Evolutionary conservation across 2,797 vertebrate species (phyloP).

Genomic region (Spinus olivaceus): DNA sequence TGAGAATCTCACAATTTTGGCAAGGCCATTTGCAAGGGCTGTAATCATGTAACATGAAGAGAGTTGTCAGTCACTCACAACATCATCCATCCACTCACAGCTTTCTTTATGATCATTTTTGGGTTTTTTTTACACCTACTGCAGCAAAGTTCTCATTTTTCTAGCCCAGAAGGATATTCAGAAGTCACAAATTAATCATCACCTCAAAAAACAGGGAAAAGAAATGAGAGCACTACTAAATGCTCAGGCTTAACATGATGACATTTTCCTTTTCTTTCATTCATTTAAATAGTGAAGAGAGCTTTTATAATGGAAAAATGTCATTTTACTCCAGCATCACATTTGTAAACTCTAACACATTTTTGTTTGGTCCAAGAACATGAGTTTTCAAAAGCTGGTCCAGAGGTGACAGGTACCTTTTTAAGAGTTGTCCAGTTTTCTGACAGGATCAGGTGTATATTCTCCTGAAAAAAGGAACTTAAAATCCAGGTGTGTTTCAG

Average conservation of each 20-base stretch:
- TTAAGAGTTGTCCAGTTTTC: not conserved
- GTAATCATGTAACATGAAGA: not conserved
- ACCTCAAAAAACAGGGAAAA: not conserved
- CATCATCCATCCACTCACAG: not conserved
- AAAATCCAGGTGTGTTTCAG: not conserved
- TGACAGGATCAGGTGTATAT: not conserved
- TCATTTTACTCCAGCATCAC: not conserved
- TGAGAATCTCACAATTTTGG: not conserved
- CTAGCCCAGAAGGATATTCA: not conserved
- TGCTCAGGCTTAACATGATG: not conserved
- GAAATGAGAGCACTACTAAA: not conserved
- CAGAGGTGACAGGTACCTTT: not conserved
- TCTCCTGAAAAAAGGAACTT: not conserved
- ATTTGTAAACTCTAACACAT: not conserved
- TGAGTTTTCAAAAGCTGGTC: not conserved
- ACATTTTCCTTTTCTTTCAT: not conserved
- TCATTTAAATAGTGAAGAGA: not conserved
- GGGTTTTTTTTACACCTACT: not conserved
- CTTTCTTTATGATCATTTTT: not conserved
- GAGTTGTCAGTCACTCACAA: not conserved
- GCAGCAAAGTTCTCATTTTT: not conserved
- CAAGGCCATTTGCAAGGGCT: not conserved
- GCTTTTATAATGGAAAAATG: not conserved
- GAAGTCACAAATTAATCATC: not conserved
- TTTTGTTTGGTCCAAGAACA: not conserved